These are phyloP conservation scores for Lymantria monacha DNA, from an alignment of 2,888 invertebrate species.

Conservation along the genomic window DNA sequence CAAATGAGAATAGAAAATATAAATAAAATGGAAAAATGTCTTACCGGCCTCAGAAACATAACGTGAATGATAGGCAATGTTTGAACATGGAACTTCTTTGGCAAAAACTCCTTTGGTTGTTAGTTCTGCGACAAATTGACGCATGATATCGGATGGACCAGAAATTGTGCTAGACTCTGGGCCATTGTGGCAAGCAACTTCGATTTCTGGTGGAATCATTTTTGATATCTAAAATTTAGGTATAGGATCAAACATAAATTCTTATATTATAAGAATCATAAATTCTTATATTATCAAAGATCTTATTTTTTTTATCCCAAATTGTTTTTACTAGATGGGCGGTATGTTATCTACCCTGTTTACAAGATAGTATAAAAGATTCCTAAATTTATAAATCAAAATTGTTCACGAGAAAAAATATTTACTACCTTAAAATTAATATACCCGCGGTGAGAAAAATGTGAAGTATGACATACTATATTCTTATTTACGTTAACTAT, in stretches of 20 bases:
- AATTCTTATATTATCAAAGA: too few species aligned
- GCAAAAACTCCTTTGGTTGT: conserved; percentile 59
- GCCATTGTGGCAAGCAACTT: conserved; percentile 91
- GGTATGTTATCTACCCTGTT: too few species aligned
- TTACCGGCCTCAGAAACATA: conserved; percentile 87
- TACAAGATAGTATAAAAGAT: too few species aligned
- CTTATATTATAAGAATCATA: too few species aligned
- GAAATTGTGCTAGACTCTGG: conserved; percentile 90
- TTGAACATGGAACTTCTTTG: conserved; percentile 84
- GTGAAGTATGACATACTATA: too few species aligned
- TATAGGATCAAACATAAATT: neutral
- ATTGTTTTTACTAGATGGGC: too few species aligned
- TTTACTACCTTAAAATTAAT: too few species aligned
- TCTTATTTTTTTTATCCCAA: too few species aligned
- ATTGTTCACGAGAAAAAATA: too few species aligned
- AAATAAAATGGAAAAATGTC: neutral
- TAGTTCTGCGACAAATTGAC: conserved; percentile 78
- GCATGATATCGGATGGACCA: conserved; percentile 85
- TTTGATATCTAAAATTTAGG: conserved; percentile 42
- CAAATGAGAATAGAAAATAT: neutral
- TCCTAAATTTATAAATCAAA: too few species aligned
- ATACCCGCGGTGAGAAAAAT: too few species aligned
- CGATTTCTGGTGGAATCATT: conserved; percentile 83
- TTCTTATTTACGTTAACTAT: too few species aligned
- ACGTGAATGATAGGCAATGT: conserved; percentile 94